Conservation (phyloP, 2,113 vertebrate genomes). For the Beaufortia kweichowensis region DNA sequence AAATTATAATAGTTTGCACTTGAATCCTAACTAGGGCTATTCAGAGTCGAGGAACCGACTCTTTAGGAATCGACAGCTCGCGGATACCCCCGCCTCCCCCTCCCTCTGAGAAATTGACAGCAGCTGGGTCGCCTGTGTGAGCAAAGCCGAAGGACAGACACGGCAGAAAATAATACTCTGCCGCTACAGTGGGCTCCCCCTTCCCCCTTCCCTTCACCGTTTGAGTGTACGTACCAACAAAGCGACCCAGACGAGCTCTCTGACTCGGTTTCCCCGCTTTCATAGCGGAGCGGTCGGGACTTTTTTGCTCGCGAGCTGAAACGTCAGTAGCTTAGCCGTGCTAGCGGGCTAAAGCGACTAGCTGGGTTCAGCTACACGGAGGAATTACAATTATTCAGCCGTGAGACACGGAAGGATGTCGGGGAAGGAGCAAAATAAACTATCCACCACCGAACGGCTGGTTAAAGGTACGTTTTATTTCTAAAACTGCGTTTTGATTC, state of each 20-base stretch:
- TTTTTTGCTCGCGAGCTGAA: slow-evolving; percentile 33
- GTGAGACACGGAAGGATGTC: slow-evolving; percentile 75
- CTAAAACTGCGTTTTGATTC: neutral
- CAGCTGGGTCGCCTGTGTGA: slow-evolving; percentile 54
- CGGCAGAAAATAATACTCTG: slow-evolving; percentile 50
- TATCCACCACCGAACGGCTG: slow-evolving; percentile 82
- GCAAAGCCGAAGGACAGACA: slow-evolving; percentile 53
- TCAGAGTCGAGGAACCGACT: too few species aligned
- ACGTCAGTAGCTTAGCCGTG: slow-evolving; percentile 51
- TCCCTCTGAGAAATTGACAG: slow-evolving; percentile 60
- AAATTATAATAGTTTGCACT: too few species aligned
- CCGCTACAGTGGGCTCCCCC: slow-evolving; percentile 49
- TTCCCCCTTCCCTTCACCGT: slow-evolving; percentile 37
- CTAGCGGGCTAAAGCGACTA: slow-evolving; percentile 66
- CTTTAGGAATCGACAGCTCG: too few species aligned
- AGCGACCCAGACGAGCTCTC: slow-evolving; percentile 34
- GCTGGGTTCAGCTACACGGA: slow-evolving; percentile 68
- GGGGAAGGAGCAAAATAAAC: slow-evolving; percentile 70
- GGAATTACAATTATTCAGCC: slow-evolving; percentile 49
- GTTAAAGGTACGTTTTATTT: slow-evolving; percentile 76
- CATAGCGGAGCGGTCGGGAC: slow-evolving; percentile 50
- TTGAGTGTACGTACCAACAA: slow-evolving; percentile 38
- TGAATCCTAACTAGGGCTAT: too few species aligned
- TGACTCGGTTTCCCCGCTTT: slow-evolving; percentile 43
- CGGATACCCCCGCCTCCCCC: neutral